Percentiles rank a stretch among this genome's conserved stretches.
Conservation (phyloP, 2,797 vertebrate genomes). For the Phoebastria nigripes region DNA sequence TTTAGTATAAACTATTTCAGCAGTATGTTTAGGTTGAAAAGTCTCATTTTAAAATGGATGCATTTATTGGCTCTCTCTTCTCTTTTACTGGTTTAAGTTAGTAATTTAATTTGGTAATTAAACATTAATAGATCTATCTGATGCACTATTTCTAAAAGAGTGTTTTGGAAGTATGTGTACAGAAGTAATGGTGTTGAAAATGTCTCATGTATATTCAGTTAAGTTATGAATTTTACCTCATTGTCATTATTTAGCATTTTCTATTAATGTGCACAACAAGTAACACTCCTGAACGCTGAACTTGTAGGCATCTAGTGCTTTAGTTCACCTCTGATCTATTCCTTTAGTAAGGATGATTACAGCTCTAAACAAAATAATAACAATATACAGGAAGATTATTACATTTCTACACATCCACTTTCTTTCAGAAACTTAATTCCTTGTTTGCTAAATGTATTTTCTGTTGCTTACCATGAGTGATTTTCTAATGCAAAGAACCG, state of each 20-base stretch:
- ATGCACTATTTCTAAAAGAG: not conserved
- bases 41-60: not conserved
- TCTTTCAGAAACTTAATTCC: constrained; percentile 58
- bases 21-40: not conserved
- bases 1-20: not conserved
- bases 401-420: constrained; percentile 37
- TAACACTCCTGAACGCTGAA: not conserved
- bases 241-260: not conserved
- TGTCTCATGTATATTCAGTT: not conserved
- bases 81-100: not conserved
- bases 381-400: not conserved
- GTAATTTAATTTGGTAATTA: not conserved
- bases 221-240: not conserved
- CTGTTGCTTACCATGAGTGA: constrained; percentile 35
- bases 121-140: not conserved
- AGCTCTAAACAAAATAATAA: not conserved
- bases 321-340: not conserved
- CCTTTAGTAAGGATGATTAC: not conserved
- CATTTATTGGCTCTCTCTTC: not conserved
- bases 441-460: constrained; percentile 48
- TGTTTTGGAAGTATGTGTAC: not conserved
- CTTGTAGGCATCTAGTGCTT: not conserved
- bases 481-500: constrained; percentile 40
- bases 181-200: not conserved
- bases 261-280: not conserved